Base-by-base conservation (phyloP, 2,888 invertebrate genomes). In the Pomacea canaliculata region DNA sequence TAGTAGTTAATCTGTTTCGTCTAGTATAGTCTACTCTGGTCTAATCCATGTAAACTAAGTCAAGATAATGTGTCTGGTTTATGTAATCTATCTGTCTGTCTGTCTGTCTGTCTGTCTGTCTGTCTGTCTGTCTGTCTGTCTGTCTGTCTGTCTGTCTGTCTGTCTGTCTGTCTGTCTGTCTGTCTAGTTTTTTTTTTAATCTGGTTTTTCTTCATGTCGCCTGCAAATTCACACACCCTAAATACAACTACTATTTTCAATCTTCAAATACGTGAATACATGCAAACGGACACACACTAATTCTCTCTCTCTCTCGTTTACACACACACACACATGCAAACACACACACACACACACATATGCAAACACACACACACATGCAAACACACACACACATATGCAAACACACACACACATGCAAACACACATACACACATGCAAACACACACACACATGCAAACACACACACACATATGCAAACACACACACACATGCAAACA, bases 41-140 rank as follows among this genome's bases (percentile, higher is more conserved):
- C 62, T 27, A 49, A 63, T 73, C 72, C 46, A 27, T 73, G 62
- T 70, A 16, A 63, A 49, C 18, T 49, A 78, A 51, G 78, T 18
- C 67, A 37, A 60, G 60, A 70, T 37, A 73, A 51, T 77, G 27
- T 68, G 60, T 73, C 9, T 77, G 37, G 5, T 37, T 37, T 37
- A 37, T 37, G 37, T 37, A 37, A 37, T 84, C 78, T 82, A 71
- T 56, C 10, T n/a, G 7, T 74, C 5, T 37, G 16, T 74, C 46
- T 19, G n/a, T 63, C 13, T 59, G 23, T 1, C 49, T 63, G 46
- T 60, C 51, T 37, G 46, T 62, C 27, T 77, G 18, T 46, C 56
- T n/a, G 27, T n/a, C 49, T 49, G 59, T n/a, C 46, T 51, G 7
- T 8, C 48, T 74, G 27, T 48, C 56, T 18, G 23, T 56, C 62